A percentile compares a stretch with the other conserved stretches of the same genome.
Evolutionary conservation across 1,140 invertebrate genomes (phyloP).

Genomic region (Drosophila obscura): DNA sequence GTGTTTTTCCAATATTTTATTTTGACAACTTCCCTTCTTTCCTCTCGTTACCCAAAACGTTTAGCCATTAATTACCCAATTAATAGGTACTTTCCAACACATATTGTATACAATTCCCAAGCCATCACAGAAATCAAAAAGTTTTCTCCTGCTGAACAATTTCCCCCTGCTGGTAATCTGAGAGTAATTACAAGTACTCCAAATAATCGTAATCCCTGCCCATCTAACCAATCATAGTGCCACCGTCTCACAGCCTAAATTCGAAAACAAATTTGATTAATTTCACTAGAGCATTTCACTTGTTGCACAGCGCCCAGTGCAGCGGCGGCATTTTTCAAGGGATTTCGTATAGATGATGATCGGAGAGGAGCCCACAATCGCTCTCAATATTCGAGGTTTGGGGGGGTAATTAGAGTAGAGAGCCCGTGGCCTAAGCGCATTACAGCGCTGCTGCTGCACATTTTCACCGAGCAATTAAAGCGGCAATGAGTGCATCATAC

Average conservation of each 20-base stretch:
- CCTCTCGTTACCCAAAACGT: too few relatives aligned
- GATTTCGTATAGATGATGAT: constrained; percentile 34
- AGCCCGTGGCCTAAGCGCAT: constrained; percentile 44
- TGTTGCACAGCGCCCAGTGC: constrained; percentile 18
- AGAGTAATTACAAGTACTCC: constrained; percentile 16
- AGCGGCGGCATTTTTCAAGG: constrained; percentile 48
- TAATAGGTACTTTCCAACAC: neutral
- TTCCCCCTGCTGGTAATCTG: neutral
- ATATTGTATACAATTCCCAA: too few relatives aligned
- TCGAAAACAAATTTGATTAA: constrained; percentile 50
- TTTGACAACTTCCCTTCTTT: too few relatives aligned
- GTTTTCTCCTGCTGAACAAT: constrained; percentile 9
- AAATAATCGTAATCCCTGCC: neutral
- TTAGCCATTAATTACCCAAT: neutral
- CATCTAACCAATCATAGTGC: constrained; percentile 4
- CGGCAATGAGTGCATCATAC: constrained; percentile 55
- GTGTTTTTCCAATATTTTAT: too few relatives aligned
- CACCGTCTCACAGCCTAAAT: constrained; percentile 25
- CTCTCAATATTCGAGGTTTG: constrained; percentile 24
- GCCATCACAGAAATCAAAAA: neutral
- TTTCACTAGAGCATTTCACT: constrained; percentile 56
- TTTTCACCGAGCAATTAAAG: constrained; percentile 61
- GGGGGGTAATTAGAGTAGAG: constrained; percentile 55
- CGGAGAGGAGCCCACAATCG: constrained; percentile 21
- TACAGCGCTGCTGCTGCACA: constrained; percentile 47